phyloP scores from a whole-genome alignment of 1,140 invertebrate genomes.

The Leptopilina boulardi region DNA sequence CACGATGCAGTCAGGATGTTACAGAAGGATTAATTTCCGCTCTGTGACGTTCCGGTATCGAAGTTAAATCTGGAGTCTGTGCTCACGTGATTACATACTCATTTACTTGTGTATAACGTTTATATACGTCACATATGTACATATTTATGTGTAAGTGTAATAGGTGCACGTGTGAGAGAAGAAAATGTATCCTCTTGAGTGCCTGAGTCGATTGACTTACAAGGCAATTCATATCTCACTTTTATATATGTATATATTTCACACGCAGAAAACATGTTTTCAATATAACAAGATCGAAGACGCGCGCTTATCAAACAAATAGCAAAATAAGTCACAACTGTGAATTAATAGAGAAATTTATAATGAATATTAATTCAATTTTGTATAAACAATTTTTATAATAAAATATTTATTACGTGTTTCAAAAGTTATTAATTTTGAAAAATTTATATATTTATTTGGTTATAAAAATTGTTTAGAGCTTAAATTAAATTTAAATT shows the following conservation, averaged over 20 bases:
- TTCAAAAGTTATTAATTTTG: too few relatives aligned
- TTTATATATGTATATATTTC: not conserved
- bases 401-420: too few relatives aligned
- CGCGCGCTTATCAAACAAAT: not conserved
- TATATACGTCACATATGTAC: too few relatives aligned
- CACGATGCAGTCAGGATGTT: constrained; percentile 28
- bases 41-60: constrained; percentile 23
- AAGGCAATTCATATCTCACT: constrained; percentile 20
- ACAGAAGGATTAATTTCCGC: constrained; percentile 22
- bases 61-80: constrained; percentile 14
- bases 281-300: not conserved
- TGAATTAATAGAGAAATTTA: not conserved
- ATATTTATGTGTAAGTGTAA: too few relatives aligned
- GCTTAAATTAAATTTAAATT: too few relatives aligned
- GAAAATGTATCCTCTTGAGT: not conserved
- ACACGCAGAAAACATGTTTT: not conserved
- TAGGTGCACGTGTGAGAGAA: not conserved
- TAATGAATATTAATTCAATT: too few relatives aligned
- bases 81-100: constrained; percentile 7
- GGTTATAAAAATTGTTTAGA: too few relatives aligned
- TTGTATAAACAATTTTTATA: too few relatives aligned
- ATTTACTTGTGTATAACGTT: not conserved
- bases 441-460: too few relatives aligned
- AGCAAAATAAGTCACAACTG: not conserved
- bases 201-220: not conserved